These are phyloP conservation scores for Sinonovacula constricta DNA, from an alignment of 1,140 invertebrate genomes.

Conservation along the genomic window DNA sequence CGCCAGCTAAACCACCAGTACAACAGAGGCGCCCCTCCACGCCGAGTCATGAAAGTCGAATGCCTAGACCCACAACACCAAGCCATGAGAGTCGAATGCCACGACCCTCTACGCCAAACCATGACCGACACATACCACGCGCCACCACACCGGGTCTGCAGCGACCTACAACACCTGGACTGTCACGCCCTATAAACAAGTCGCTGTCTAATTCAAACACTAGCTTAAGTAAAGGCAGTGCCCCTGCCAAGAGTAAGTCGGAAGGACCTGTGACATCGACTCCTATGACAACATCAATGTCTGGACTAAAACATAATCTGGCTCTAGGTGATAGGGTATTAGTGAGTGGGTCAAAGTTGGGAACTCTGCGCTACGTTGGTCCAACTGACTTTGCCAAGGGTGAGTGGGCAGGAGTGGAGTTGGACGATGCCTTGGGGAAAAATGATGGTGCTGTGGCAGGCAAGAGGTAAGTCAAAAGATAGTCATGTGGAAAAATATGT, in stretches of 20 bases:
- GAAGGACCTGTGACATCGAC: conserved; percentile 6
- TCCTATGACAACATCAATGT: conserved; percentile 6
- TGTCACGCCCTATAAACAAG: conserved; percentile 55
- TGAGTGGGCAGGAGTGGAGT: conserved; percentile 96
- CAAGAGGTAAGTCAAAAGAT: conserved; percentile 77
- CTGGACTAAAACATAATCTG: conserved; percentile 76
- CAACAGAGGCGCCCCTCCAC: conserved; percentile 49
- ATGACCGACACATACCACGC: neutral
- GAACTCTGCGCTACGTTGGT: conserved; percentile 91
- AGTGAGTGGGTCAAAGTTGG: conserved; percentile 92
- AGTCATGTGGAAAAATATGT: neutral
- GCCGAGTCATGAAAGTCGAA: conserved; percentile 35
- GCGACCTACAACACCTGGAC: conserved; percentile 43
- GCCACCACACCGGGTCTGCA: conserved; percentile 2
- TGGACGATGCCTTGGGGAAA: conserved; percentile 95
- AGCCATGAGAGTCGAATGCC: conserved; percentile 6
- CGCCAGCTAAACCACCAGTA: neutral
- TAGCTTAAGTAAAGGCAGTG: conserved; percentile 53
- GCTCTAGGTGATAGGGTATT: conserved; percentile 94
- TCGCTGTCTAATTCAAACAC: conserved; percentile 60
- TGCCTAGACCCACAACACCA: conserved; percentile 1
- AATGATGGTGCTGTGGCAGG: conserved; percentile 96
- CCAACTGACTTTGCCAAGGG: conserved; percentile 92
- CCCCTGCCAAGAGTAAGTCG: conserved; percentile 26
- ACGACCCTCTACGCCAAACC: conserved; percentile 32